Conservation (phyloP, 1,140 invertebrate genomes). For the Dryas iulia region DNA sequence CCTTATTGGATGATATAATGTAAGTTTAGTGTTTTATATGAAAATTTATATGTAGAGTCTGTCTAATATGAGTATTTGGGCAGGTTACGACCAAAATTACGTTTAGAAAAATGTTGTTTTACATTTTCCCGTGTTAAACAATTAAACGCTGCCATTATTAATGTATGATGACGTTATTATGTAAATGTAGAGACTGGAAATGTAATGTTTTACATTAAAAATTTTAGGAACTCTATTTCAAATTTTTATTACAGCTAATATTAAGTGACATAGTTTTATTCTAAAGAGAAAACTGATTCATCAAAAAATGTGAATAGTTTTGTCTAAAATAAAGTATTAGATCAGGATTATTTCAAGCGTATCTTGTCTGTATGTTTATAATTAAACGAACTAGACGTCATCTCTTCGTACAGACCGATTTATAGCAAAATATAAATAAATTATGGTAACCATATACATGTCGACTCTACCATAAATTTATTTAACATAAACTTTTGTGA, state of each 20-base stretch:
- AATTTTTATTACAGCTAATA: not conserved
- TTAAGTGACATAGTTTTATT: not conserved
- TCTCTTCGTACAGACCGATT: not conserved
- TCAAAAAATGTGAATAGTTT: not conserved
- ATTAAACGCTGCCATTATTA: not conserved
- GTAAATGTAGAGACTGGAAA: not conserved
- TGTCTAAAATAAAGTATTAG: not conserved
- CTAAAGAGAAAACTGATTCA: not conserved
- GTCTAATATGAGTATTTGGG: not conserved
- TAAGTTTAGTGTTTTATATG: not conserved
- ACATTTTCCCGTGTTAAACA: not conserved
- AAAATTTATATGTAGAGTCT: not conserved
- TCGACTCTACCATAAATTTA: not conserved
- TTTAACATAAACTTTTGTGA: no score
- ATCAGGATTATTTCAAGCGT: slow-evolving; percentile 1
- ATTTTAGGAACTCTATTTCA: not conserved
- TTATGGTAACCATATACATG: not conserved
- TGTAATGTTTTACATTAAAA: no score
- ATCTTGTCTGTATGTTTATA: not conserved
- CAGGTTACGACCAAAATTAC: not conserved
- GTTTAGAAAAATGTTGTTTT: not conserved
- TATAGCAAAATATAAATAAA: slow-evolving; percentile 4
- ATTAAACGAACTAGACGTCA: not conserved
- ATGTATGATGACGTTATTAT: not conserved
- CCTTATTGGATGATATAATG: not conserved